Base-by-base conservation (phyloP, 2,888 invertebrate species). In the Myopa tessellatipennis region DNA sequence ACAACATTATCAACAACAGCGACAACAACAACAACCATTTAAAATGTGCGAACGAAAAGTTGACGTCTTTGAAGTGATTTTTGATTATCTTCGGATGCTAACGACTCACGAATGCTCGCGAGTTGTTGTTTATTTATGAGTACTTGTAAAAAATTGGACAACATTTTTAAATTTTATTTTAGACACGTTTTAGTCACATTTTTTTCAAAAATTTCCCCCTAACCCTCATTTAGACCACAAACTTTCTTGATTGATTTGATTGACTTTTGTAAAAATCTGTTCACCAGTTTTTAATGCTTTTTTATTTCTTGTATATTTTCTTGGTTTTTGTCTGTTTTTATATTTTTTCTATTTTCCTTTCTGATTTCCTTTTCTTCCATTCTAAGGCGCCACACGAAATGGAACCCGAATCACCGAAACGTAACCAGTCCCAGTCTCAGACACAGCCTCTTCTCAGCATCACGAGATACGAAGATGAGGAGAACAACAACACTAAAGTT, bases 351-450 rank as follows among this genome's bases (percentile, higher is more conserved):
- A 34, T 36, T 55, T 70, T 70, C 50, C 18, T 36, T 70, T 70
- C 55, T 34, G 12, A 16, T 65, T 36, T 45, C 1, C 34, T 65
- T 74, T 26, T 74, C 76, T 74, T 7, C 38, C 73, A 18, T 79
- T 78, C 79, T 34, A 81, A 89, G 89, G 85, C 85, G 75, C 83
- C 86, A 80, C 83, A 86, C 83, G 89, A 89, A 85, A 85, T 83
- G 78, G 89, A 89, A 81, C 87, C 88, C 80, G 88, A 88, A 81
- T 88, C 88, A 80, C 87, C 87, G 81, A 65, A 65, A 6, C 36
- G 38, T 65, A 8, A 3, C 38, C 7, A 38, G 14, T 36, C 6
- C 14, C 65, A 36, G n/a, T 85, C 82, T 79, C 82, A 83, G n/a
- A 16, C 38, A 12, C 71, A 38, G 38, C 73, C 60, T 14, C 8